phyloP scores from a whole-genome alignment of 2,113 vertebrate genomes.

The Cichladusa arquata region DNA sequence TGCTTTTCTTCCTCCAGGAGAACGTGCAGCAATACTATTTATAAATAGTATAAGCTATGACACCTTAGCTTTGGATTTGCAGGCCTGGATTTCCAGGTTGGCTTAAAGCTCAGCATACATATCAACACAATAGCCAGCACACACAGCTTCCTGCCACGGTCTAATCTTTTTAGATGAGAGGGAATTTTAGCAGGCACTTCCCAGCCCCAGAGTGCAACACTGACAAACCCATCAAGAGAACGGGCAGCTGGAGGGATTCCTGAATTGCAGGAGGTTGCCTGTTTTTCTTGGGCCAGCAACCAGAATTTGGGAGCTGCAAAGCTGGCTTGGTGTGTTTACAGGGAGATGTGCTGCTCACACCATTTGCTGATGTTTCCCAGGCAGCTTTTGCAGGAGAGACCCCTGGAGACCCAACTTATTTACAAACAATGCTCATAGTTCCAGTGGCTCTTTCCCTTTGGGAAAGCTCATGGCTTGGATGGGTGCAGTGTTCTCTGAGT shows the following conservation, averaged over 20 bases:
- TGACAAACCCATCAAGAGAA: background rate
- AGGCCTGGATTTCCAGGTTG: background rate
- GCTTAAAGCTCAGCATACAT: background rate
- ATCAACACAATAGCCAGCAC: background rate
- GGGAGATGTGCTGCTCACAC: background rate
- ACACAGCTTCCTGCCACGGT: background rate
- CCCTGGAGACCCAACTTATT: background rate
- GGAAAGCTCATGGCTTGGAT: background rate
- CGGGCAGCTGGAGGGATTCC: background rate
- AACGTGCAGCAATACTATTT: rapidly evolving
- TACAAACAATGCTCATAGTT: rapidly evolving
- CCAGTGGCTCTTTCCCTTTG: background rate
- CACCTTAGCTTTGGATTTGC: background rate
- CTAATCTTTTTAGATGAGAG: background rate
- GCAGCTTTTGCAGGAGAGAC: background rate
- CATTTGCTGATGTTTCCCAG: background rate
- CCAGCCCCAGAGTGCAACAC: background rate
- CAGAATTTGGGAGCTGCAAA: background rate
- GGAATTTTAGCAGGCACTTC: background rate
- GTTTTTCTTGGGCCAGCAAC: background rate
- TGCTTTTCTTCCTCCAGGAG: background rate
- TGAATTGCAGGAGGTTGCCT: rapidly evolving
- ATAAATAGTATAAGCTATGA: background rate
- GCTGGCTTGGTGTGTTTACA: background rate
- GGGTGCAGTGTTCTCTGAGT: background rate